Percentiles rank a stretch among this genome's conserved stretches.
phyloP scores from a whole-genome alignment of 2,113 vertebrate genomes.

The Falco punctatus region DNA sequence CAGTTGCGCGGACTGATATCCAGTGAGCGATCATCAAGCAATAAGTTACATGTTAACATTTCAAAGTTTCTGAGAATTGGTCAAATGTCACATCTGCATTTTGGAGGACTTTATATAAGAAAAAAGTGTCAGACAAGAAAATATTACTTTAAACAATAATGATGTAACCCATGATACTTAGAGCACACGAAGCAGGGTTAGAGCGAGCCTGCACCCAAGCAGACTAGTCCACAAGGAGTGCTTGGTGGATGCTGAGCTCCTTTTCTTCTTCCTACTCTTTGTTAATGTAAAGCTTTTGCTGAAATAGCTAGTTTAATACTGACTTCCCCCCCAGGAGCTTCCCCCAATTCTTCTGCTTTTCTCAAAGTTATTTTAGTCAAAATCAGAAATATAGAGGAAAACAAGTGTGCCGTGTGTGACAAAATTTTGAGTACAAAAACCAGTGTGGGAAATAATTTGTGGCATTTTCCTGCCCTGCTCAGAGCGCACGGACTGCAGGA shows the following conservation, averaged over 20 bases:
- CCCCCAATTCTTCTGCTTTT: neutral
- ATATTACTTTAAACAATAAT: fast-evolving
- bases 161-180: neutral
- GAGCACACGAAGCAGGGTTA: neutral
- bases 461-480: neutral
- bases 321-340: neutral
- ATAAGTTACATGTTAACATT: fast-evolving
- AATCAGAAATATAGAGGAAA: neutral
- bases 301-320: neutral
- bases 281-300: neutral
- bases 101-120: neutral
- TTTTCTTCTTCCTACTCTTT: neutral
- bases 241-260: neutral
- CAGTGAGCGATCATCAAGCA: neutral
- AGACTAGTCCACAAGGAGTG: neutral
- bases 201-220: neutral
- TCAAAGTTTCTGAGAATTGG: too few species aligned
- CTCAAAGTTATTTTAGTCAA: neutral
- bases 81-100: neutral
- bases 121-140: neutral
- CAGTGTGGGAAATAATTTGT: neutral
- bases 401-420: fast-evolving
- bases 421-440: neutral
- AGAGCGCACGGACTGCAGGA: neutral
- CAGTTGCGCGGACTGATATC: fast-evolving